Percentiles rank a stretch among this genome's conserved stretches.
Evolutionary conservation across 2,113 vertebrate genomes (phyloP).

Genomic region (Oxyruncus cristatus): DNA sequence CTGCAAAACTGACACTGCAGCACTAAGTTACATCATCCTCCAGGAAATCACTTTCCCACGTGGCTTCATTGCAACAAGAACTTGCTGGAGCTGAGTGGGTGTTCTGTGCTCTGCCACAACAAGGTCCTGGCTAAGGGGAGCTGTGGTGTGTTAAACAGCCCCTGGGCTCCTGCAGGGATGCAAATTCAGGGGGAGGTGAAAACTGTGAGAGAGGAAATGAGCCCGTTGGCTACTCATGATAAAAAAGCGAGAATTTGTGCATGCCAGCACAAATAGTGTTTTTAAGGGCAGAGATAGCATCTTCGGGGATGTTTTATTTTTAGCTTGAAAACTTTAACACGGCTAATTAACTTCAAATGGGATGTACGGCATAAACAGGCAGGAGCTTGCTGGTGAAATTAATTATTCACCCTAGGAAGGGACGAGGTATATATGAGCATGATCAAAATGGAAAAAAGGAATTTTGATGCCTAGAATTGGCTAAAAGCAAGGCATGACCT

Average conservation of each 20-base stretch:
- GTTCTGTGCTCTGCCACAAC: not conserved
- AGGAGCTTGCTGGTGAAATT: slow-evolving; percentile 45
- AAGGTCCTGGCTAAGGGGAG: not conserved
- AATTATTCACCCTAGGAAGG: slow-evolving; percentile 44
- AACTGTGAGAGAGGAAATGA: not conserved
- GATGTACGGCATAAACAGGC: not conserved
- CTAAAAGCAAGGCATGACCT: not conserved
- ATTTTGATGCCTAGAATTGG: not conserved
- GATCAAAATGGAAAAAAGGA: not conserved
- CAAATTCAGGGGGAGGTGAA: not conserved
- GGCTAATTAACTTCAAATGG: slow-evolving; percentile 30
- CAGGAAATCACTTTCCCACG: not conserved
- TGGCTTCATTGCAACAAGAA: not conserved
- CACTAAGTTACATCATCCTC: not conserved
- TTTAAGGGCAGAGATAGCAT: slow-evolving; percentile 9
- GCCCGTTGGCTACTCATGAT: not conserved
- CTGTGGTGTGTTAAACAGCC: not conserved
- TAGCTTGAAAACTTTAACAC: not conserved
- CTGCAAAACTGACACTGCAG: not conserved
- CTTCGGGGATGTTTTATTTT: slow-evolving; percentile 34
- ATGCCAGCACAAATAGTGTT: slow-evolving; percentile 1
- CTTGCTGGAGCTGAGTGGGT: not conserved
- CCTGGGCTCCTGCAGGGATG: not conserved
- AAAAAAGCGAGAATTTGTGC: not conserved
- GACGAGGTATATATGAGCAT: not conserved